Percentiles rank a stretch among this genome's conserved stretches.
Conservation (phyloP, 2,888 invertebrate species). For the Drosophila mimetica region DNA sequence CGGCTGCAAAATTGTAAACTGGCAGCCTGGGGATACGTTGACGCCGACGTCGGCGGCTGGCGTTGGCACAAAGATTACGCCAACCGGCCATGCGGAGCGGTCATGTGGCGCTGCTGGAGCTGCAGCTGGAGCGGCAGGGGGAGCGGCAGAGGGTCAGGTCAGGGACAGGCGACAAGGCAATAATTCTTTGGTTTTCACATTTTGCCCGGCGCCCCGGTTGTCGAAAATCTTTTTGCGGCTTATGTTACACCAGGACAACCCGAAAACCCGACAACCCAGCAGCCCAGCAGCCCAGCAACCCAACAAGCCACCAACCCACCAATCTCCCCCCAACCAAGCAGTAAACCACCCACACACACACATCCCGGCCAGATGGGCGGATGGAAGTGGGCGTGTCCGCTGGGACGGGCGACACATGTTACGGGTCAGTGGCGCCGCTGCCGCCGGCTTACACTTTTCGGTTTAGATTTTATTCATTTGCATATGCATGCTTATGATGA, state of each 20-base stretch:
- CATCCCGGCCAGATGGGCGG: slow-evolving; percentile 7
- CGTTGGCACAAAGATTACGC: slow-evolving; percentile 40
- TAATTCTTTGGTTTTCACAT: slow-evolving; percentile 76
- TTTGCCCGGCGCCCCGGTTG: slow-evolving; percentile 51
- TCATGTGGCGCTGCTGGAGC: slow-evolving; percentile 35
- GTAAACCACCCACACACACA: slow-evolving; percentile 12
- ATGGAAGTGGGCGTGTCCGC: slow-evolving; percentile 37
- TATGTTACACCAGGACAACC: slow-evolving; percentile 54
- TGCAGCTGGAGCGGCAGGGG: slow-evolving; percentile 4
- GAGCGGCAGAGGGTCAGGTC: slow-evolving; percentile 52
- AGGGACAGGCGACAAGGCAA: slow-evolving; percentile 73
- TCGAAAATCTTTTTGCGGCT: slow-evolving; percentile 80
- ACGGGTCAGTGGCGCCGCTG: slow-evolving; percentile 66
- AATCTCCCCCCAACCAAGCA: no score
- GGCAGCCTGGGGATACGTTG: slow-evolving; percentile 30
- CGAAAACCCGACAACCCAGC: neutral
- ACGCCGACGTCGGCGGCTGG: slow-evolving; percentile 16
- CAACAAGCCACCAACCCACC: neutral
- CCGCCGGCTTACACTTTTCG: slow-evolving; percentile 43
- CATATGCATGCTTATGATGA: slow-evolving; percentile 45
- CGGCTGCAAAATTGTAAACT: slow-evolving; percentile 66
- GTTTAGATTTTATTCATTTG: slow-evolving; percentile 49
- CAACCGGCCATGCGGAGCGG: slow-evolving; percentile 7
- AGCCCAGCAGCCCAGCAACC: slow-evolving; percentile 5
- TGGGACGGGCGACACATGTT: slow-evolving; percentile 68